A percentile compares a stretch with the other conserved stretches of the same genome.
Conservation (phyloP, 2,888 invertebrate genomes). For the Empis livida region DNA sequence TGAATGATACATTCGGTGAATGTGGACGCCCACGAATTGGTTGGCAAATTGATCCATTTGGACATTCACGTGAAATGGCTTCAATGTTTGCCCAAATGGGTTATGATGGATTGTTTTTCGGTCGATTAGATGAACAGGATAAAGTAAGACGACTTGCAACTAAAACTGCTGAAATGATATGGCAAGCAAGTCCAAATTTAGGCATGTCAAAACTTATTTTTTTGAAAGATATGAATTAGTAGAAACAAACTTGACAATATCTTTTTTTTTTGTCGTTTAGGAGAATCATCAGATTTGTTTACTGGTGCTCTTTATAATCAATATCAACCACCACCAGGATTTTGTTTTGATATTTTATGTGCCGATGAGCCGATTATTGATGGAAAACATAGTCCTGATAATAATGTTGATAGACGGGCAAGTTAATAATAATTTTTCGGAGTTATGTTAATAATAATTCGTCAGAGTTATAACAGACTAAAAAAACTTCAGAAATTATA, state of each 20-base stretch:
- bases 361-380: constrained; percentile 76
- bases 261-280: constrained; percentile 25
- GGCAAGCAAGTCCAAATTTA: constrained; percentile 51
- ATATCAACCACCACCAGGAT: constrained; percentile 77
- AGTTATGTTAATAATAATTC: no score
- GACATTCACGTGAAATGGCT: constrained; percentile 78
- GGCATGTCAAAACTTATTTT: background rate
- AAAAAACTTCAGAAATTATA: no score
- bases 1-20: constrained; percentile 55
- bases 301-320: constrained; percentile 71
- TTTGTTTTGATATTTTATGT: constrained; percentile 86
- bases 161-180: constrained; percentile 68
- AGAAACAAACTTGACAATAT: no score
- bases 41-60: constrained; percentile 84
- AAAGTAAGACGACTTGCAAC: constrained; percentile 45
- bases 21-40: constrained; percentile 64
- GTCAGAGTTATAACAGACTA: no score
- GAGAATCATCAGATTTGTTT: constrained; percentile 55
- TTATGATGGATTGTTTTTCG: constrained; percentile 78
- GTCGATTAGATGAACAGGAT: constrained; percentile 78
- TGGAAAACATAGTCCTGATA: constrained; percentile 62
- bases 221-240: no score
- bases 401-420: constrained; percentile 68
- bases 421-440: constrained; percentile 15
- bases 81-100: constrained; percentile 70